Evolutionary conservation across 1,140 invertebrate genomes (phyloP).

Genomic region (Drosophila dunni): DNA sequence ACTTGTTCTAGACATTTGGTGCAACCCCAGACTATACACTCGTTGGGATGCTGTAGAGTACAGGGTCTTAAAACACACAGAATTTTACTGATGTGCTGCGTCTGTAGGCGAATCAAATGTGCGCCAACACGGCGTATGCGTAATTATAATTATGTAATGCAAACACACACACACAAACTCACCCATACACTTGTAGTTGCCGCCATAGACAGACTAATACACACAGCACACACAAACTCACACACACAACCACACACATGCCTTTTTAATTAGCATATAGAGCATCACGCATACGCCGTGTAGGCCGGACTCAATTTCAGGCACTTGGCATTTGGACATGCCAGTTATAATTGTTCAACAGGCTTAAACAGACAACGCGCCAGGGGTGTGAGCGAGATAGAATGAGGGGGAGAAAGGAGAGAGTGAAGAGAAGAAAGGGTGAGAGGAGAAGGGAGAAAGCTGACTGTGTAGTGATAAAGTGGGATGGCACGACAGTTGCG

Average conservation of each 20-base stretch:
- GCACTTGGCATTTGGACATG: slow-evolving; percentile 80
- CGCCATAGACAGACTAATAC: slow-evolving; percentile 27
- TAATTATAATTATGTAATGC: slow-evolving; percentile 81
- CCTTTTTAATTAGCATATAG: slow-evolving; percentile 80
- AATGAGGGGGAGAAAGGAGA: not conserved
- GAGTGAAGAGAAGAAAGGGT: not conserved
- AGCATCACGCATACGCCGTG: slow-evolving; percentile 76
- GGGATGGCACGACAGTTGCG: slow-evolving; percentile 68
- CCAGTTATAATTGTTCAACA: slow-evolving; percentile 79
- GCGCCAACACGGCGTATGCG: slow-evolving; percentile 75
- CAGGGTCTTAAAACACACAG: no score
- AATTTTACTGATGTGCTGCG: slow-evolving; percentile 7
- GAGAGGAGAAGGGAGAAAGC: not conserved
- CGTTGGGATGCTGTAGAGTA: no score
- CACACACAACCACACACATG: slow-evolving; percentile 34
- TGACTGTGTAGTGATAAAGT: slow-evolving; percentile 32
- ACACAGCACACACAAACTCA: slow-evolving; percentile 9
- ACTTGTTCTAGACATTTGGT: no score
- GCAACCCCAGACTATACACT: no score
- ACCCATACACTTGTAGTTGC: slow-evolving; percentile 11
- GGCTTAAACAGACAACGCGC: slow-evolving; percentile 69
- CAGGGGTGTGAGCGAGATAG: slow-evolving; percentile 15
- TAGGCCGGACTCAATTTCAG: slow-evolving; percentile 78
- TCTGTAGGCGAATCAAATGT: slow-evolving; percentile 56
- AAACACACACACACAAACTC: slow-evolving; percentile 61